Evolutionary conservation across 2,797 vertebrate genomes (phyloP).

Genomic region (Dendrocincla fuliginosa): DNA sequence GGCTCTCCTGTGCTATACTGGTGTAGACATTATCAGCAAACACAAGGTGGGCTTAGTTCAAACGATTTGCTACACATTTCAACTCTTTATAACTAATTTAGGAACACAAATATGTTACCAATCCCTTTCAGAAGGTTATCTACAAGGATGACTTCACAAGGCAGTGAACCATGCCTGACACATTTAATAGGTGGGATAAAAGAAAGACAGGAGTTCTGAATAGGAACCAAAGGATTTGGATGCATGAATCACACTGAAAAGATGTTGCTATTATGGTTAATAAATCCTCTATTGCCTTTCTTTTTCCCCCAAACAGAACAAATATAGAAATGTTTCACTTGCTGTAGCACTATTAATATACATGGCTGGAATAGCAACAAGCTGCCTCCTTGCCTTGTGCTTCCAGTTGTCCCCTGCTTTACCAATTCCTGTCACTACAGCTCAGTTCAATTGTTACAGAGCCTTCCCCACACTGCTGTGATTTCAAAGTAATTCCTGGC

Average conservation of each 20-base stretch:
- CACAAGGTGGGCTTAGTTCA: not conserved
- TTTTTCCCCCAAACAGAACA: not conserved
- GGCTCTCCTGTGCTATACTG: not conserved
- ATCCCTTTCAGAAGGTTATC: not conserved
- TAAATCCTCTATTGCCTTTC: not conserved
- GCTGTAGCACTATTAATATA: not conserved
- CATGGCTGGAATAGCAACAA: not conserved
- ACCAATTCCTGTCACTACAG: not conserved
- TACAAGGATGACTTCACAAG: not conserved
- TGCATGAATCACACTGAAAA: not conserved
- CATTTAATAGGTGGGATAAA: not conserved
- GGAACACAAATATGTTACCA: not conserved
- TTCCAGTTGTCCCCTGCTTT: not conserved
- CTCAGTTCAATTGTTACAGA: not conserved
- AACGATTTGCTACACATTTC: not conserved
- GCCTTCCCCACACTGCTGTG: not conserved
- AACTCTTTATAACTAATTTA: not conserved
- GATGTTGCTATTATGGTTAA: not conserved
- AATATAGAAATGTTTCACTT: not conserved
- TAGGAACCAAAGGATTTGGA: not conserved
- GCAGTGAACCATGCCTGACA: not conserved
- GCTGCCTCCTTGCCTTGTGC: not conserved
- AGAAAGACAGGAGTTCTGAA: not conserved
- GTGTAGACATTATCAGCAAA: not conserved
- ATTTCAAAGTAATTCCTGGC: conserved; percentile 1